Conservation (phyloP, 2,113 vertebrate genomes). For the Prinia subflava region DNA sequence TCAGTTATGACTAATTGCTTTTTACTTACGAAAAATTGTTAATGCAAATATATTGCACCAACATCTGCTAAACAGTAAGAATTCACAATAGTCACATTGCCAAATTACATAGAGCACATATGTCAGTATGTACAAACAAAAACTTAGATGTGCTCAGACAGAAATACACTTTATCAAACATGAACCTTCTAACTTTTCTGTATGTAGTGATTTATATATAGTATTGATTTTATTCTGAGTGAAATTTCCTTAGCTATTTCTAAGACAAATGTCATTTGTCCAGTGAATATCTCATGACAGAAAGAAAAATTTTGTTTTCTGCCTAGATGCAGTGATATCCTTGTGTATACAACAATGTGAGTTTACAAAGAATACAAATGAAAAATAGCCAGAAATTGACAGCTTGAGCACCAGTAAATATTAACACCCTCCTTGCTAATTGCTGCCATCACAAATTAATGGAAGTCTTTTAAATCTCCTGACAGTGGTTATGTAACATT, state of each 20-base stretch:
- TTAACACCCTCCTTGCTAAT: slow-evolving; percentile 71
- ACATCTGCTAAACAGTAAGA: neutral
- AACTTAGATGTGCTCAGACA: neutral
- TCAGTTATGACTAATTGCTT: neutral
- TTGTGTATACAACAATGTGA: slow-evolving; percentile 1
- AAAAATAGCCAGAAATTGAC: slow-evolving; percentile 54
- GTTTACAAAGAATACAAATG: slow-evolving; percentile 41
- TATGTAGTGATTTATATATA: neutral
- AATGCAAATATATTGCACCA: neutral
- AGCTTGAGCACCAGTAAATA: slow-evolving; percentile 62
- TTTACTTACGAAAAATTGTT: neutral
- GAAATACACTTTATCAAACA: neutral
- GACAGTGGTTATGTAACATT: slow-evolving; percentile 70
- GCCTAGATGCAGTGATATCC: neutral
- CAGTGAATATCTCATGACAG: neutral
- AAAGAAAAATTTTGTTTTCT: neutral
- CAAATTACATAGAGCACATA: neutral
- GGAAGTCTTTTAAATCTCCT: slow-evolving; percentile 70
- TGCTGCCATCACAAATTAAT: slow-evolving; percentile 74
- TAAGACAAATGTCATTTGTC: neutral
- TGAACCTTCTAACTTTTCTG: neutral
- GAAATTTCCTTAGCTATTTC: neutral
- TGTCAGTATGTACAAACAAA: neutral
- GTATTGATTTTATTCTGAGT: neutral
- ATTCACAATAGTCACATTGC: neutral